Evolutionary conservation across 1,140 invertebrate genomes (phyloP).

Genomic region (Nasonia vitripennis): DNA sequence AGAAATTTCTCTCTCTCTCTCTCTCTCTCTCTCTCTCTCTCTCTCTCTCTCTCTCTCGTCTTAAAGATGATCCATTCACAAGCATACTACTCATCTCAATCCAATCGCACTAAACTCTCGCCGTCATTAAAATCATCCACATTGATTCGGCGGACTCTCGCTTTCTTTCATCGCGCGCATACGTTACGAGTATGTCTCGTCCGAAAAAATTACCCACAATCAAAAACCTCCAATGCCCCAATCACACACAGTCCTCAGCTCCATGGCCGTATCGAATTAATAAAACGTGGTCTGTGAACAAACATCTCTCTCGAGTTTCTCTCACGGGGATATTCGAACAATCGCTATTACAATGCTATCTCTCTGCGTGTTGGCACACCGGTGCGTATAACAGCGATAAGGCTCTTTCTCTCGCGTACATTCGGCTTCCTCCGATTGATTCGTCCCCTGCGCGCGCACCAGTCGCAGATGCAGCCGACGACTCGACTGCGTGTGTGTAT

Average conservation of each 20-base stretch:
- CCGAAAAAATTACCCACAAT: constrained; percentile 7
- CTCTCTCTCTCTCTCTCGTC: neutral
- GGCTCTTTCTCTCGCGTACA: too few species aligned
- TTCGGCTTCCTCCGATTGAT: neutral
- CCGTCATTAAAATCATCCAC: constrained; percentile 18
- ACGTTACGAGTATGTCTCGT: too few species aligned
- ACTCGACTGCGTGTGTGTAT: too few species aligned
- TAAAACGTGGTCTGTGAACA: neutral
- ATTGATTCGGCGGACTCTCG: constrained; percentile 29
- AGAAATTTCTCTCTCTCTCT: neutral
- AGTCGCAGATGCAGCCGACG: neutral
- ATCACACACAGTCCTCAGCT: neutral
- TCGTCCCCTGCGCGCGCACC: neutral
- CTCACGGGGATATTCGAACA: too few species aligned
- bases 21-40: neutral
- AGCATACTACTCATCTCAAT: neutral
- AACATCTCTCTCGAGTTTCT: neutral
- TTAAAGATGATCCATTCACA: neutral
- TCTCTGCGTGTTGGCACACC: neutral
- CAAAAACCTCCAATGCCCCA: neutral
- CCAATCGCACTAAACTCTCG: neutral
- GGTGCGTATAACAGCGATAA: neutral
- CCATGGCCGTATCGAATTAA: neutral
- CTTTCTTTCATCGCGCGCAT: neutral
- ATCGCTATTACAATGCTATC: too few species aligned